A percentile compares a stretch with the other conserved stretches of the same genome.
phyloP scores from a whole-genome alignment of 2,888 invertebrate species.

The Ornithoptera priamus region DNA sequence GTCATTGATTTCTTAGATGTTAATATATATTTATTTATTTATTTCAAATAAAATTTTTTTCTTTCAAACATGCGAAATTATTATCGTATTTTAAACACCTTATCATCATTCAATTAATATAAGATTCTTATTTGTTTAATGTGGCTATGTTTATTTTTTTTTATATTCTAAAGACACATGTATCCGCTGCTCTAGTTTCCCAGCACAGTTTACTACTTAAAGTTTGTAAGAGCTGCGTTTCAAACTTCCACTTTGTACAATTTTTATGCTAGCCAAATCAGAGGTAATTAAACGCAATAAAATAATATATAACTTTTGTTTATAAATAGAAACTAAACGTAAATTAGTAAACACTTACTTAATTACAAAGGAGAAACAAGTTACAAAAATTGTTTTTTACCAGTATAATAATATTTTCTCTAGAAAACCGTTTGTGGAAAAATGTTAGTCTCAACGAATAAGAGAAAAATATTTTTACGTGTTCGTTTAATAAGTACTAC shows the following conservation, averaged over 20 bases:
- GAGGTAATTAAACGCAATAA: neutral
- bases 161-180: constrained; percentile 13
- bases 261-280: constrained; percentile 13
- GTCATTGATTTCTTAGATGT: no score
- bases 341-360: neutral
- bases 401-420: neutral
- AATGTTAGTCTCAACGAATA: neutral
- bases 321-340: neutral
- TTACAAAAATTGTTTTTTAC: no score
- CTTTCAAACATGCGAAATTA: neutral
- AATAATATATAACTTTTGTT: neutral
- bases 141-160: constrained; percentile 6
- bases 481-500: neutral
- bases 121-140: neutral
- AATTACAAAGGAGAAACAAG: neutral
- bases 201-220: constrained; percentile 17
- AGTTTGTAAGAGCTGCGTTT: constrained; percentile 17
- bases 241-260: constrained; percentile 24
- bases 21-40: no score
- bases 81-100: neutral
- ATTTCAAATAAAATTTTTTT: no score
- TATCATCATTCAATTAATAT: neutral
- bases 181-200: constrained; percentile 26
- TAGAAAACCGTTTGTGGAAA: neutral
- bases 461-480: neutral